phyloP scores from a whole-genome alignment of 1,140 invertebrate species.

The Tetraneura akinire region DNA sequence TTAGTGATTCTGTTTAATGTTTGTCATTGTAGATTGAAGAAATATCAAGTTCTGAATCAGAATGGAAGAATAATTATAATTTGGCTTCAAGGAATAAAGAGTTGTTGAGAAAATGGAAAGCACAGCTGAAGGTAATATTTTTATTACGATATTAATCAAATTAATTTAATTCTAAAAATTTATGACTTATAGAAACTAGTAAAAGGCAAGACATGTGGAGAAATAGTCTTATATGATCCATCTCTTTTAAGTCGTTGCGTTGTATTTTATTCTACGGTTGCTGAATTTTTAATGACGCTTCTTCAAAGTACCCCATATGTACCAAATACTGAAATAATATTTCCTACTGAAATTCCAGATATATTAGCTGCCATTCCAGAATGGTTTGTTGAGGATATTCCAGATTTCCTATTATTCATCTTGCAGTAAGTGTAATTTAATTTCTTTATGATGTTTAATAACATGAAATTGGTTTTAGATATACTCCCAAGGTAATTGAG shows the following conservation, averaged over 20 bases:
- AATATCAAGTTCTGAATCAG: slow-evolving; percentile 74
- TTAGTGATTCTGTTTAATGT: no score
- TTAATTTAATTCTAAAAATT: background rate
- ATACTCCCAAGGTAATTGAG: slow-evolving; percentile 76
- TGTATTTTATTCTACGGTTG: slow-evolving; percentile 83
- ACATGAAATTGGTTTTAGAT: slow-evolving; percentile 65
- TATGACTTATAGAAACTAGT: slow-evolving; percentile 60
- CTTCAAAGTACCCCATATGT: slow-evolving; percentile 60
- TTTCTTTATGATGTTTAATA: slow-evolving; percentile 24
- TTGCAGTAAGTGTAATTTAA: slow-evolving; percentile 76
- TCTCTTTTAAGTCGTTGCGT: slow-evolving; percentile 76
- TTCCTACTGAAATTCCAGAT: slow-evolving; percentile 65
- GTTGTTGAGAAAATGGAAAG: slow-evolving; percentile 82
- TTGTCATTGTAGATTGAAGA: slow-evolving; percentile 70
- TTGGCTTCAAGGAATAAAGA: slow-evolving; percentile 78
- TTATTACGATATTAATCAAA: background rate
- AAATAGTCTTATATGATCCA: slow-evolving; percentile 80
- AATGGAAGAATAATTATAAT: slow-evolving; percentile 78
- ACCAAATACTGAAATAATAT: slow-evolving; percentile 59
- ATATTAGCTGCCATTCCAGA: slow-evolving; percentile 89
- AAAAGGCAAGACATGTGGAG: slow-evolving; percentile 78
- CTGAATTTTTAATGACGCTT: slow-evolving; percentile 73
- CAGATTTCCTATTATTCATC: slow-evolving; percentile 89
- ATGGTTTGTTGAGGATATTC: slow-evolving; percentile 95
- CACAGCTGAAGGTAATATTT: slow-evolving; percentile 67